Evolutionary conservation across 1,140 invertebrate genomes (phyloP), one percentile per base, ranked within the genome.

Genomic region (Idris sp.): DNA sequence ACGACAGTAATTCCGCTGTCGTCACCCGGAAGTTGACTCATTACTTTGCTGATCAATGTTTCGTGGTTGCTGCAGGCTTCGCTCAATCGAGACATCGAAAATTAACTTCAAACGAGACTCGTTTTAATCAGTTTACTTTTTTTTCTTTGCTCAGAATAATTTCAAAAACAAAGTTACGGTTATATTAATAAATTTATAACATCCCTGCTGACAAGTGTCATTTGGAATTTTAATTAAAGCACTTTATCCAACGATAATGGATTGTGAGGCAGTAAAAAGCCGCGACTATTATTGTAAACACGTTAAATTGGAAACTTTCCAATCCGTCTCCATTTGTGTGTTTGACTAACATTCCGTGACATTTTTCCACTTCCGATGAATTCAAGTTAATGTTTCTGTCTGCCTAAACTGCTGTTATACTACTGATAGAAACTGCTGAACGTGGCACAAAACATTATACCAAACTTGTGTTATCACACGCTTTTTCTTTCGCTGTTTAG

Each of bases 381-480:
- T 36, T n/a, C 49, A 5, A 48, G 49, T 41, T 64, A 64, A 44
- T 59, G 22, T 22, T 35, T 0, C 26, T 56, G 71, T 36, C 61
- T 19, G 41, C 61, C 48, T 61, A 67, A 74, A 74, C 61, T 54
- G 40, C 54, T 59, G 49, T 65, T 59, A 53, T 65, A 73, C 69
- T 61, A 73, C 69, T 65, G 53, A 65, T 53, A 28, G 38, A 31
- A 65, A 62, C 46, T 53, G 25, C 26, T 43, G 53, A 43, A 58
- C 44, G 44, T 44, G 35, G 62, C 40, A 46, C 33, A 53, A 69
- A 51, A 28, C 44, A 44, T 43, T 35, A n/a, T n/a, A 51, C 46
- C 22, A 8, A 69, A 69, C 38, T 61, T 46, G n/a, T 36, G 36
- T 44, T 69, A 59, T 69, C 54, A 19, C 25, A 13, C 18, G 22